These are phyloP conservation scores for Nesometra sesokonis DNA, from an alignment of 35 echinoderm and acorn worm species.

Conservation along the genomic window DNA sequence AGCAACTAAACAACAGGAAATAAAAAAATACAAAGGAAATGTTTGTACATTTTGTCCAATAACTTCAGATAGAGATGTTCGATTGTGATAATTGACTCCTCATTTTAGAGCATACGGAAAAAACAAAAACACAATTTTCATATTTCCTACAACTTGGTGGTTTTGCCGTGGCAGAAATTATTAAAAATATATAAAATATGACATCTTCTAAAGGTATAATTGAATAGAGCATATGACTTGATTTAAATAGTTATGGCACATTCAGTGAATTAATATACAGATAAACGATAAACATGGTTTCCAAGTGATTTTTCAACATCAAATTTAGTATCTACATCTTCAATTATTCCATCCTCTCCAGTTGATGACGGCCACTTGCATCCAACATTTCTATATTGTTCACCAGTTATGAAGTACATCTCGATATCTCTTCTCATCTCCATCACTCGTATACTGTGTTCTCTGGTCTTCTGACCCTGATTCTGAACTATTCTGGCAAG, in stretches of 20 bases:
- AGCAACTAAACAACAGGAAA: no score
- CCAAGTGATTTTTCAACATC: not conserved
- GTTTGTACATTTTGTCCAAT: no score
- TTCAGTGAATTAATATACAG: not conserved
- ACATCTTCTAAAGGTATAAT: not conserved
- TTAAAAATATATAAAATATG: no score
- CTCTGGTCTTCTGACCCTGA: not conserved
- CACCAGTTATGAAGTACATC: not conserved
- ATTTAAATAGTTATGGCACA: not conserved
- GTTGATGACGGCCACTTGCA: not conserved
- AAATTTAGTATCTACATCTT: not conserved
- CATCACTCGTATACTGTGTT: not conserved
- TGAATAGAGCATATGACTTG: not conserved
- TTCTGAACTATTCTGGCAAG: not conserved
- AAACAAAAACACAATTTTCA: no score
- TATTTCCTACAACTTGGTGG: no score
- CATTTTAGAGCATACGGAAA: no score
- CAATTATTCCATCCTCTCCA: not conserved
- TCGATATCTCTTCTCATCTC: not conserved
- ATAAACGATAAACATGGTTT: not conserved
- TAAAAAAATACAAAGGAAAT: no score
- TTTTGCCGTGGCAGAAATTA: no score
- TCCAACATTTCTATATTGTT: not conserved
- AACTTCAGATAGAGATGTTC: no score
- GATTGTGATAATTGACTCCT: no score